phyloP scores from a whole-genome alignment of 2,888 invertebrate genomes.

The Unio pictorum region DNA sequence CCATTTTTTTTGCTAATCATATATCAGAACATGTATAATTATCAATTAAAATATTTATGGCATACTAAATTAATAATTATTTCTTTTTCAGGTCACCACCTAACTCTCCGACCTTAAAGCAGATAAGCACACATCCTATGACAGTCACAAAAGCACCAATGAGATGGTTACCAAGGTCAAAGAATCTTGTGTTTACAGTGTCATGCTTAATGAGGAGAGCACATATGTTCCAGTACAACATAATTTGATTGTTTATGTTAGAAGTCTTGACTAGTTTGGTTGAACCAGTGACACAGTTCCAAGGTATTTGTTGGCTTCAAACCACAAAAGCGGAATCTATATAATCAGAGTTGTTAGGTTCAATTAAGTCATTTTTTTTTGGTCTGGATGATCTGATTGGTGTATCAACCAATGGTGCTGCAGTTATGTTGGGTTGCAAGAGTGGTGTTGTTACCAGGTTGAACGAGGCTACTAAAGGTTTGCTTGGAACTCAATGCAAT shows the following conservation, averaged over 20 bases:
- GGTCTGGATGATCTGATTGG: conserved; percentile 14
- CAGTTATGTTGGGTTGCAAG: conserved; percentile 14
- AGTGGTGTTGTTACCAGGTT: conserved; percentile 28
- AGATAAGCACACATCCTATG: not conserved
- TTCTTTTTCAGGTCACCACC: conserved; percentile 1
- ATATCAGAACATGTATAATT: too few relatives aligned
- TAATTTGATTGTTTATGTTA: not conserved
- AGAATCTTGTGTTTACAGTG: too few relatives aligned
- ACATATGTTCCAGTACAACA: too few relatives aligned
- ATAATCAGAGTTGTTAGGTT: conserved; percentile 5
- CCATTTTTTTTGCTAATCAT: too few relatives aligned
- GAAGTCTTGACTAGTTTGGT: conserved; percentile 7
- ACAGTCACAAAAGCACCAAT: too few relatives aligned
- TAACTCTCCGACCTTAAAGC: conserved; percentile 4
- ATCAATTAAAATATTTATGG: too few relatives aligned
- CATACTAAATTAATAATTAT: not conserved
- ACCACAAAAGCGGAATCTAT: conserved; percentile 21
- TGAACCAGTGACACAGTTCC: conserved; percentile 14
- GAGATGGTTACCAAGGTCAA: too few relatives aligned
- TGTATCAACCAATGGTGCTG: conserved; percentile 13
- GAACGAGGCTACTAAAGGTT: conserved; percentile 14
- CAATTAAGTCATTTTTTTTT: conserved; percentile 11
- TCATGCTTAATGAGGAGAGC: too few relatives aligned
- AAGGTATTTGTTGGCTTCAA: conserved; percentile 14
- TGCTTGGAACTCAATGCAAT: conserved; percentile 32